A percentile compares a stretch with the other conserved stretches of the same genome.
These are phyloP conservation scores for Hermatobates lingyangjiaoensis DNA, from an alignment of 1,140 invertebrate species.

Conservation along the genomic window DNA sequence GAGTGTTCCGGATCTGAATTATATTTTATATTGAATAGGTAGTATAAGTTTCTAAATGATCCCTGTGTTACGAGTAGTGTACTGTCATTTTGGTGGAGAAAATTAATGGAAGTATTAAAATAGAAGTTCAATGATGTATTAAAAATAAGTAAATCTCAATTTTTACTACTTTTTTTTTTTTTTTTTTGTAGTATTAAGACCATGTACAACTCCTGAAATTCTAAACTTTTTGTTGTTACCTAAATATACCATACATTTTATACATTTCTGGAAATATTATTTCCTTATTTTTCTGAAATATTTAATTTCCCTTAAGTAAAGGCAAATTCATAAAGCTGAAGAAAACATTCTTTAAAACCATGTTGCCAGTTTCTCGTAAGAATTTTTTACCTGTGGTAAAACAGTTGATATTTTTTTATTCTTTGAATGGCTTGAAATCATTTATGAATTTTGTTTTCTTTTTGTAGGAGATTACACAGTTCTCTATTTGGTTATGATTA, in stretches of 20 bases:
- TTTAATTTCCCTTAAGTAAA: neutral
- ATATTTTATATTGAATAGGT: too few relatives aligned
- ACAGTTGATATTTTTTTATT: neutral
- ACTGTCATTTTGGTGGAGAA: neutral
- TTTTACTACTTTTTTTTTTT: too few relatives aligned
- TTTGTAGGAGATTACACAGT: slow-evolving; percentile 49
- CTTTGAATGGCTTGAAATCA: neutral
- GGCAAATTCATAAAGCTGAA: neutral
- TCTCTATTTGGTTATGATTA: slow-evolving; percentile 79
- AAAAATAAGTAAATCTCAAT: too few relatives aligned
- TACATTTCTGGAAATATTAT: neutral
- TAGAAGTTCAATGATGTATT: neutral
- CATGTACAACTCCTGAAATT: too few relatives aligned
- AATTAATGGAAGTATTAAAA: neutral
- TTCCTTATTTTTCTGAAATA: neutral
- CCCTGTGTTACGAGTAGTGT: neutral
- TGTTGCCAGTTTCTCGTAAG: neutral
- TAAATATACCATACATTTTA: too few relatives aligned
- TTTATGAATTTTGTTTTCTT: slow-evolving; percentile 6
- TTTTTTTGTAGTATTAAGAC: too few relatives aligned
- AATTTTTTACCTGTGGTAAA: neutral
- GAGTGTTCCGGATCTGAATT: too few relatives aligned
- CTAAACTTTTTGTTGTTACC: too few relatives aligned
- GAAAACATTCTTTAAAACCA: neutral
- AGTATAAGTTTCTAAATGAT: neutral